Evolutionary conservation across 2,888 invertebrate genomes (phyloP), one percentile per base, ranked within the genome.

Genomic region (Spisula solida): DNA sequence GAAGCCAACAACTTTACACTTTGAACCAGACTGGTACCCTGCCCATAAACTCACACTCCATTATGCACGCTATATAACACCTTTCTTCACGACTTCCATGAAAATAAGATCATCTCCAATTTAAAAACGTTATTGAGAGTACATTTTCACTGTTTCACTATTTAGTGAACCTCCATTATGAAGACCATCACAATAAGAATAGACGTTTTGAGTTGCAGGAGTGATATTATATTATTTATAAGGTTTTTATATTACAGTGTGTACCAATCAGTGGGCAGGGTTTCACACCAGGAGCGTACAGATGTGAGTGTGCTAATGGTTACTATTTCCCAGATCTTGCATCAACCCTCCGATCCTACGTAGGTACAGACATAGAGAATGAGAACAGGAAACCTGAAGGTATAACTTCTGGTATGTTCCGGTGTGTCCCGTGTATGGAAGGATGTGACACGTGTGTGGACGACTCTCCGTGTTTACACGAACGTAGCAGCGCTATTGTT

Each of bases 361-460:
- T 90, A 8, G 96, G 96, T 0, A 86, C 84, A 6, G 93, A 93
- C 10, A 92, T 96, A 10, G 95, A 96, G 82, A 78, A 79, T 4
- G 85, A 90, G 41, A 93, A 89, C 79, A 79, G 91, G 25, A 79
- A 87, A 48, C 92, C 89, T 51, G 90, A 84, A 25, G 82, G 56
- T 14, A 78, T 88, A 12, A 86, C 80, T 29, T 41, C 78, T 16
- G 85, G 66, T 18, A 85, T 82, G 88, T 96, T 93, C 88, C 92
- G 91, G 81, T 96, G 96, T 86, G 47, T 93, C 51, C 86, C 81
- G 51, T 96, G 96, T 92, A 93, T 95, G 18, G 93, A 92, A 25
- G 96, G 95, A 16, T 96, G 96, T 93, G 95, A 94, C 82, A 94
- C 93, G 18, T 96, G 96, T 87, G 92, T 93, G 1, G 96, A 96